These are phyloP conservation scores for Scaptodrosophila latifasciaeformis DNA, from an alignment of 2,888 invertebrate genomes.

Conservation along the genomic window DNA sequence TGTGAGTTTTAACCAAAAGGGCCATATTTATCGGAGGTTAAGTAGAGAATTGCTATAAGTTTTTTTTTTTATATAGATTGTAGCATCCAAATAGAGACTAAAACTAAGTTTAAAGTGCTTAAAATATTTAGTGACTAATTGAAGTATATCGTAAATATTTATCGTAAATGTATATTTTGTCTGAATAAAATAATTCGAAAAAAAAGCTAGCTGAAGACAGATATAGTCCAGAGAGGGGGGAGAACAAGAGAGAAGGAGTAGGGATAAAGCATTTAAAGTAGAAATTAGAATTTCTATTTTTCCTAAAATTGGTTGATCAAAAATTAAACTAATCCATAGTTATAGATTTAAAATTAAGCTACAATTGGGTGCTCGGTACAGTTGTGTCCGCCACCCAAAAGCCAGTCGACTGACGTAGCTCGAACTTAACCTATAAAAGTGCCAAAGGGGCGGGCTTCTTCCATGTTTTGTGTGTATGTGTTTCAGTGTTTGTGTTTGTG, in stretches of 20 bases:
- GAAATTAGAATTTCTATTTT: not conserved
- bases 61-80: not conserved
- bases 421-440: not conserved
- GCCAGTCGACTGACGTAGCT: not conserved
- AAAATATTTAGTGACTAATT: constrained; percentile 74
- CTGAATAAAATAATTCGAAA: too few relatives aligned
- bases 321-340: not conserved
- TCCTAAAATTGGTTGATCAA: not conserved
- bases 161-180: constrained; percentile 7
- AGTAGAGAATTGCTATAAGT: not conserved
- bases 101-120: constrained; percentile 65
- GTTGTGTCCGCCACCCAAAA: too few relatives aligned
- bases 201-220: constrained; percentile 39
- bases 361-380: not conserved
- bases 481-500: not conserved
- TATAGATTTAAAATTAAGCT: constrained; percentile 1
- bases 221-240: not conserved
- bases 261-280: not conserved
- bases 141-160: constrained; percentile 45
- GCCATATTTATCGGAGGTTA: too few relatives aligned
- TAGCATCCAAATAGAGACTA: too few relatives aligned
- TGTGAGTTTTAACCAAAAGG: too few relatives aligned
- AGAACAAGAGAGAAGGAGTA: not conserved
- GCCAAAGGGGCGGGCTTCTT: not conserved
- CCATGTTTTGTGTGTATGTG: not conserved